phyloP scores from a whole-genome alignment of 2,113 vertebrate species.

The Pogonocichla stellata region DNA sequence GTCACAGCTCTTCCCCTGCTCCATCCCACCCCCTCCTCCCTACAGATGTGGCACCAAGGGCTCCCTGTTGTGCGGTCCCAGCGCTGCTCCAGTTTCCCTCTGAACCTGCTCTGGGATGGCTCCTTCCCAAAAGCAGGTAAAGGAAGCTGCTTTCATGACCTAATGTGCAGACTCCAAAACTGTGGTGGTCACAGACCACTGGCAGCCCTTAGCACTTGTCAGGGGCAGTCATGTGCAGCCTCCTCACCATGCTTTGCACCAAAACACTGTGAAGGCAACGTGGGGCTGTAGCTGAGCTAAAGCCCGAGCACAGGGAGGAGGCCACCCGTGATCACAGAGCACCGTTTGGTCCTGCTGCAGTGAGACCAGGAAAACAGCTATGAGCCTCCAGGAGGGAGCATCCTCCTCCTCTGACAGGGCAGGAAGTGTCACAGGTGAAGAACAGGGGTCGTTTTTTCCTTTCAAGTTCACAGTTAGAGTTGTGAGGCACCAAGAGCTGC shows the following conservation, averaged over 20 bases:
- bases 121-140: not conserved
- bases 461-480: constrained; percentile 18
- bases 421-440: fast-evolving
- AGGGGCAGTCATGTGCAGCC: not conserved
- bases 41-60: not conserved
- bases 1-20: constrained; percentile 15
- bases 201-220: not conserved
- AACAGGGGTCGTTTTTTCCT: not conserved
- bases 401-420: not conserved
- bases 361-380: not conserved
- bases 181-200: not conserved
- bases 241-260: not conserved
- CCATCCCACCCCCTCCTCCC: not conserved
- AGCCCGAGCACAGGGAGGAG: not conserved
- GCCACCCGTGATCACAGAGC: not conserved
- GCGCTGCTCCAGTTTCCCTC: not conserved
- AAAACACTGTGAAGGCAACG: not conserved
- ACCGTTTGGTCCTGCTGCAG: not conserved
- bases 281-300: not conserved
- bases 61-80: not conserved
- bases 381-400: not conserved
- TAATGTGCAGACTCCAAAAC: not conserved
- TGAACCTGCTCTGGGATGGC: not conserved
- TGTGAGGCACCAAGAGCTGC: constrained; percentile 37
- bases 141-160: not conserved